Percentiles rank a stretch among this genome's conserved stretches.
Conservation (phyloP, 2,888 invertebrate species). For the Harpalus rufipes region DNA sequence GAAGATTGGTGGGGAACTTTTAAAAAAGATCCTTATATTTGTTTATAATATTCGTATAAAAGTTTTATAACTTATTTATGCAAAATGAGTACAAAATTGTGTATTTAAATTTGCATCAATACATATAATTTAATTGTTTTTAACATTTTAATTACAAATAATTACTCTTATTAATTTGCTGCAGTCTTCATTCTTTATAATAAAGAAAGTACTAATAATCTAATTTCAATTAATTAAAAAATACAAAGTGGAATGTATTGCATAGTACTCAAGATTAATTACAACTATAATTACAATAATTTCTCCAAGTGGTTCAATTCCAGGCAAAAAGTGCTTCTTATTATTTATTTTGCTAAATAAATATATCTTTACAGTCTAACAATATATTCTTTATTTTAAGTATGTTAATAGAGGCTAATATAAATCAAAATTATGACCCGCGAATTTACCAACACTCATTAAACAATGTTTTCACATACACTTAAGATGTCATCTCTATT, state of each 20-base stretch:
- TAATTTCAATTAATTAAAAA: not conserved
- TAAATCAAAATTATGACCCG: slow-evolving; percentile 17
- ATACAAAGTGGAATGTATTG: not conserved
- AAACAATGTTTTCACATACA: slow-evolving; percentile 11
- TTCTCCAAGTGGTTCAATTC: not conserved
- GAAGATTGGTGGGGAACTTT: too few species aligned
- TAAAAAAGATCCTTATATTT: too few species aligned
- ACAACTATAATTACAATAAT: not conserved
- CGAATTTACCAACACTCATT: slow-evolving; percentile 15
- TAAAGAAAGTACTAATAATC: not conserved
- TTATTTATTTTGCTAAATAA: slow-evolving; percentile 27
- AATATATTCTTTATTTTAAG: not conserved
- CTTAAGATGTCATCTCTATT: slow-evolving; percentile 32
- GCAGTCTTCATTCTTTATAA: too few species aligned
- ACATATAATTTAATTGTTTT: too few species aligned
- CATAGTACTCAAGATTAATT: not conserved
- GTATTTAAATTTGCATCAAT: too few species aligned
- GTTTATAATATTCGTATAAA: too few species aligned
- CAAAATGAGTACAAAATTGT: too few species aligned
- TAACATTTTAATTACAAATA: too few species aligned
- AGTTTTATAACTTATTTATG: too few species aligned
- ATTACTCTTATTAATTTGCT: too few species aligned
- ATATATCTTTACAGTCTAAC: slow-evolving; percentile 21
- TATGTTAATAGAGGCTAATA: slow-evolving; percentile 34
- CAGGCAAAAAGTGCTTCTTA: not conserved